Percentiles rank a stretch among this genome's conserved stretches.
Conservation (phyloP, 2,797 vertebrate genomes). For the Choloepus didactylus region DNA sequence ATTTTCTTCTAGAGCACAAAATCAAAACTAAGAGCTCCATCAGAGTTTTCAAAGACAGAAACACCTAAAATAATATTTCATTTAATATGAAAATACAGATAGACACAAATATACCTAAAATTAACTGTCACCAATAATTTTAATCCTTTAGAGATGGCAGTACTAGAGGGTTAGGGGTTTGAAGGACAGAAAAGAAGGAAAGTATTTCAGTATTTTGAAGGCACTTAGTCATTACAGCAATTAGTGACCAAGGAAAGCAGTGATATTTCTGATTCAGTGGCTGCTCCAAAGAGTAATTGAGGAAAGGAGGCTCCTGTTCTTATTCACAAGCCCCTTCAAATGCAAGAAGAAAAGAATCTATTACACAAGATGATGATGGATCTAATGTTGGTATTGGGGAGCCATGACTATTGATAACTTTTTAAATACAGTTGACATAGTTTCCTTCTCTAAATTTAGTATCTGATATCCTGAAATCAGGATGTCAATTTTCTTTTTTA, state of each 20-base stretch:
- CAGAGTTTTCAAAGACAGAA: not conserved
- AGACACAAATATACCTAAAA: not conserved
- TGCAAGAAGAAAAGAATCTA: not conserved
- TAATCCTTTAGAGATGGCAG: not conserved
- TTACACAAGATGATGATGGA: not conserved
- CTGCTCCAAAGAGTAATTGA: not conserved
- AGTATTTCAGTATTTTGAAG: not conserved
- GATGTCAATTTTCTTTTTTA: not conserved
- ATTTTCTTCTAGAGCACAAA: not conserved
- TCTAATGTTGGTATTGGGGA: not conserved
- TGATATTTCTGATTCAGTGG: not conserved
- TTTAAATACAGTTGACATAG: not conserved
- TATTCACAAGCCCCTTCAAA: not conserved
- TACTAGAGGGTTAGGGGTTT: not conserved
- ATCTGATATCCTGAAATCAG: not conserved
- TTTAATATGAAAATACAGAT: constrained; percentile 1
- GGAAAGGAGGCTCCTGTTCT: not conserved
- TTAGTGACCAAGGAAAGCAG: not conserved
- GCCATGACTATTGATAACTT: not conserved
- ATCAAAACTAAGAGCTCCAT: not conserved
- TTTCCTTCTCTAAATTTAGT: not conserved
- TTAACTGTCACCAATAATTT: not conserved
- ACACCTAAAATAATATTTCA: not conserved
- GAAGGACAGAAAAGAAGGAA: not conserved
- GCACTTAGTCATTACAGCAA: not conserved